Base-by-base conservation (phyloP, 2,113 vertebrate genomes). In the Sprattus sprattus region DNA sequence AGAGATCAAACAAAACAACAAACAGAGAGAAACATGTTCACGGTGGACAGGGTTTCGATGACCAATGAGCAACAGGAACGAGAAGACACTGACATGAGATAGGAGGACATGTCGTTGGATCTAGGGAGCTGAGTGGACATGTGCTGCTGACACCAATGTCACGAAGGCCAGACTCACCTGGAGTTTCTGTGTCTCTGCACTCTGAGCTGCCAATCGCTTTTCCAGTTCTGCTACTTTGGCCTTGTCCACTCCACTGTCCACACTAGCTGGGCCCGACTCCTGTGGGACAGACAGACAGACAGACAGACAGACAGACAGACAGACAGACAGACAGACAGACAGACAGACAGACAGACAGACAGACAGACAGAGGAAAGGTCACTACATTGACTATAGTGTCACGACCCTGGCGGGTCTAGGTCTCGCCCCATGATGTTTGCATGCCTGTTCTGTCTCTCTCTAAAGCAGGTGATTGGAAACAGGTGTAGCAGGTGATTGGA, bases 131-230 rank as follows among this genome's bases (percentile, higher is more conserved):
- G 22, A 67, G 22, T 0, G 9, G 25, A 67, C 64, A 25, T 28
- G 22, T 9, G 3, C 50, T 16, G 52, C 52, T 16, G 13, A 15
- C 13, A 4, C 52, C 50, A 28, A 28, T 11, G 22, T n/a, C 54
- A 60, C 0, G 6, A 64, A 1, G 15, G 60, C 22, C 6, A n/a
- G n/a, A 90, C 88, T 9, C 57, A 99, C 98, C 96, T 98, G 96
- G 81, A 99, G 87, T 82, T 94, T 95, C 89, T 94, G 94, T 0
- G 93, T 93, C 85, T 99, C 97, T 18, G 94, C 92, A 8, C 93
- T 90, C 90, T 96, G 93, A 20, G 91, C 89, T 0, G 93, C 89
- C 0, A 99, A 93, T 47, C 93, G 94, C 83, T 93, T 95, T 87
- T 98, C 96, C 7, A 94, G 6, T 39, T 98, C 96, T 0, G 92